These are phyloP conservation scores for Aspidiotus rigidus DNA, from an alignment of 2,888 invertebrate species.

Conservation along the genomic window DNA sequence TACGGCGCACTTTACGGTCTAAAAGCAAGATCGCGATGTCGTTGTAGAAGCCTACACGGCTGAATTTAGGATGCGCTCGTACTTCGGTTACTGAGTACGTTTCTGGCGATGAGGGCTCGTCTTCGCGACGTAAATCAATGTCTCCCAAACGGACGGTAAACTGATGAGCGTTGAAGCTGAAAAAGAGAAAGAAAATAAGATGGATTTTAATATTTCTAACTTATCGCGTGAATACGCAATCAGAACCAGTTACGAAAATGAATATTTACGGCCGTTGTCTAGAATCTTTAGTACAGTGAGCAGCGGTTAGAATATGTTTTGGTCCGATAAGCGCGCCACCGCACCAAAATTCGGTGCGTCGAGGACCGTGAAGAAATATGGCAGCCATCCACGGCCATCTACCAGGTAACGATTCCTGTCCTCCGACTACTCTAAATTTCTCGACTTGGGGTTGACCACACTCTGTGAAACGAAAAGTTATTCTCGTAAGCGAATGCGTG, in stretches of 20 bases:
- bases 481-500: background rate
- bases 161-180: slow-evolving; percentile 75
- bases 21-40: slow-evolving; percentile 81
- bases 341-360: slow-evolving; percentile 47
- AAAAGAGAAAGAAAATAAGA: slow-evolving; percentile 26
- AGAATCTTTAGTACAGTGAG: slow-evolving; percentile 62
- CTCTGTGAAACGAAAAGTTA: slow-evolving; percentile 49
- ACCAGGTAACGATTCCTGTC: slow-evolving; percentile 71
- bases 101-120: slow-evolving; percentile 74
- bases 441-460: slow-evolving; percentile 75
- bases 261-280: slow-evolving; percentile 72
- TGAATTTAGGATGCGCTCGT: slow-evolving; percentile 74
- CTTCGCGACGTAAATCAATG: slow-evolving; percentile 71
- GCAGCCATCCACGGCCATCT: slow-evolving; percentile 97
- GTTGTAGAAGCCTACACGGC: slow-evolving; percentile 84
- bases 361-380: slow-evolving; percentile 76
- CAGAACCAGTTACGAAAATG: too few species aligned
- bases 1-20: slow-evolving; percentile 62
- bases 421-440: slow-evolving; percentile 83
- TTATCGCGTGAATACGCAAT: background rate
- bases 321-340: slow-evolving; percentile 40
- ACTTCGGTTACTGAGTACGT: slow-evolving; percentile 69
- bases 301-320: slow-evolving; percentile 40
- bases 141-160: slow-evolving; percentile 83
- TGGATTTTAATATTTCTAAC: background rate